Base-by-base conservation (phyloP, 2,888 invertebrate genomes). In the Sphecodes monilicornis region DNA sequence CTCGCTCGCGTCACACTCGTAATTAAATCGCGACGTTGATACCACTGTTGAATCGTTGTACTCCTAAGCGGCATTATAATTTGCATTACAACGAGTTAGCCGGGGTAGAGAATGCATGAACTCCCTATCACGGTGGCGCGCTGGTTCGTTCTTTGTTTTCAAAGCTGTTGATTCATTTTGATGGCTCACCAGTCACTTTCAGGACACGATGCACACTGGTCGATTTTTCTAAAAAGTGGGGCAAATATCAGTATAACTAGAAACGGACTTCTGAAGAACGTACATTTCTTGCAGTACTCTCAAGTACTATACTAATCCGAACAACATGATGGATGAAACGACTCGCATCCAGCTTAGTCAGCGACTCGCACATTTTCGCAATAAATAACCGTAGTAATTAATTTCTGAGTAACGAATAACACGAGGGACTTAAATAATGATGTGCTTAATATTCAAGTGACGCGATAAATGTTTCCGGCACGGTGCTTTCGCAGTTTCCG, bases 11-110 rank as follows among this genome's bases (percentile, higher is more conserved):
- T 64, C 18, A 41, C 71, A 43, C 36, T 41, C 66, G 54, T 68
- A 79, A 81, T 79, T 79, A 73, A 57, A 79, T 39, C 41, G 73
- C 46, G 18, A 32, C n/a, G 69, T 72, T 82, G 72, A 79, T 39
- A 70, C 46, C 46, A 0, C 16, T 11, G 60, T 8, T 68, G 29
- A 18, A 68, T 76, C 68, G 36, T 70, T 41, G 22, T 32, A 64
- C 36, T 41, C 36, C 69, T 60, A 22, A 6, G 29, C n/a, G 8
- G 11, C 73, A 36, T 66, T 66, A 36, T 36, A 64, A 82, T 74
- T 76, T 32, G 32, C 18, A 32, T 22, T 22, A n/a, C 66, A 32
- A 39, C 39, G 46, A 78, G 66, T 54, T 75, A 64, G 60, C 29
- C 6, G 26, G 11, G 29, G 0, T 13, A 60, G 26, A 18, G 57